Evolutionary conservation across 2,888 invertebrate genomes (phyloP).

Genomic region (Tupiocoris notatus): DNA sequence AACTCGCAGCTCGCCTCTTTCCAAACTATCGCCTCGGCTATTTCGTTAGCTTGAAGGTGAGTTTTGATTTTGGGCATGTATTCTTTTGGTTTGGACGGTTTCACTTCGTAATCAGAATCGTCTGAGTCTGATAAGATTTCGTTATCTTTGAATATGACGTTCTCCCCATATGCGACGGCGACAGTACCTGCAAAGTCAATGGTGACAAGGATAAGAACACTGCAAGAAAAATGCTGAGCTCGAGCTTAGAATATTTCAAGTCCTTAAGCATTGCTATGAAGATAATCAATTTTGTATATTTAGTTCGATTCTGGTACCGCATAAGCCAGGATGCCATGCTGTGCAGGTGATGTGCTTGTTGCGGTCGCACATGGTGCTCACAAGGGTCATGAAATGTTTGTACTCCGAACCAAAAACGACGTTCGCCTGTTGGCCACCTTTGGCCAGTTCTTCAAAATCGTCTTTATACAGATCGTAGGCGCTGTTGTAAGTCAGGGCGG

Average conservation of each 20-base stretch:
- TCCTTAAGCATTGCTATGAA: too few relatives aligned
- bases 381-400: constrained; percentile 51
- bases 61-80: constrained; percentile 23
- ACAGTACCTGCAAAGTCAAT: constrained; percentile 48
- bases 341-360: constrained; percentile 52
- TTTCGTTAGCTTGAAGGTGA: constrained; percentile 15
- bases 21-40: constrained; percentile 23
- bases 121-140: constrained; percentile 46
- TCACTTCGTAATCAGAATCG: constrained; percentile 44
- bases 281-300: too few relatives aligned
- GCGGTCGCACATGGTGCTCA: constrained; percentile 50
- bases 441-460: constrained; percentile 47
- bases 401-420: constrained; percentile 45
- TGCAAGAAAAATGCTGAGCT: too few relatives aligned
- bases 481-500: constrained; percentile 47
- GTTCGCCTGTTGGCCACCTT: constrained; percentile 24
- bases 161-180: constrained; percentile 49
- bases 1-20: constrained; percentile 10
- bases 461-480: constrained; percentile 49
- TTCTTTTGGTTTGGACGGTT: constrained; percentile 19
- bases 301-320: constrained; percentile 47
- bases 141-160: constrained; percentile 42
- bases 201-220: too few relatives aligned
- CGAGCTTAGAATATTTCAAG: too few relatives aligned
- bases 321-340: constrained; percentile 52